These are phyloP conservation scores for Drosophila mojavensis DNA, from an alignment of 1,140 invertebrate genomes.

Conservation along the genomic window DNA sequence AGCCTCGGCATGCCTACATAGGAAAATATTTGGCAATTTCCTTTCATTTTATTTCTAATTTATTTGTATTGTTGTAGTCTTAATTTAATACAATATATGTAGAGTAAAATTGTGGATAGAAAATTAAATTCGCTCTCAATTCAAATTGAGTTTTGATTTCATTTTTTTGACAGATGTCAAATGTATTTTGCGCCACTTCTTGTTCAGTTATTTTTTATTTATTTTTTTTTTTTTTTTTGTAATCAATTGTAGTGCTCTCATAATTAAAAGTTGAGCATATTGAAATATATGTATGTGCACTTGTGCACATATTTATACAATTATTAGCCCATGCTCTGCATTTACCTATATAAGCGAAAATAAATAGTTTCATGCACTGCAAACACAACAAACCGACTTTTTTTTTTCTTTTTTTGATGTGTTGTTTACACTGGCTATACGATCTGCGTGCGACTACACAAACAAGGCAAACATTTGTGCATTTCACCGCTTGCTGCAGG, in stretches of 20 bases:
- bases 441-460: neutral
- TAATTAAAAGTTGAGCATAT: constrained; percentile 17
- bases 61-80: too few relatives aligned
- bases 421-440: constrained; percentile 6
- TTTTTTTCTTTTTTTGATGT: too few relatives aligned
- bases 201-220: too few relatives aligned
- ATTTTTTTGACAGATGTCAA: too few relatives aligned
- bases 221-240: too few relatives aligned
- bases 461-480: constrained; percentile 6
- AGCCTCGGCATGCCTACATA: too few relatives aligned
- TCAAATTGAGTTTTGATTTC: neutral
- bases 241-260: neutral
- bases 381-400: neutral
- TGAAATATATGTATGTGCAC: neutral
- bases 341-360: constrained; percentile 2
- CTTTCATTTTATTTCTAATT: too few relatives aligned
- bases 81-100: too few relatives aligned
- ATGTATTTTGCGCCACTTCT: too few relatives aligned
- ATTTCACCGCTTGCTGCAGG: constrained; percentile 4
- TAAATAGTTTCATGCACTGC: constrained; percentile 10
- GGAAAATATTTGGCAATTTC: neutral
- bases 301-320: constrained; percentile 1
- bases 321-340: neutral
- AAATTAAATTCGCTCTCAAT: neutral
- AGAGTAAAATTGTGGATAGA: too few relatives aligned